Evolutionary conservation across 2,113 vertebrate species (phyloP).

Genomic region (Chloroceryle aenea): DNA sequence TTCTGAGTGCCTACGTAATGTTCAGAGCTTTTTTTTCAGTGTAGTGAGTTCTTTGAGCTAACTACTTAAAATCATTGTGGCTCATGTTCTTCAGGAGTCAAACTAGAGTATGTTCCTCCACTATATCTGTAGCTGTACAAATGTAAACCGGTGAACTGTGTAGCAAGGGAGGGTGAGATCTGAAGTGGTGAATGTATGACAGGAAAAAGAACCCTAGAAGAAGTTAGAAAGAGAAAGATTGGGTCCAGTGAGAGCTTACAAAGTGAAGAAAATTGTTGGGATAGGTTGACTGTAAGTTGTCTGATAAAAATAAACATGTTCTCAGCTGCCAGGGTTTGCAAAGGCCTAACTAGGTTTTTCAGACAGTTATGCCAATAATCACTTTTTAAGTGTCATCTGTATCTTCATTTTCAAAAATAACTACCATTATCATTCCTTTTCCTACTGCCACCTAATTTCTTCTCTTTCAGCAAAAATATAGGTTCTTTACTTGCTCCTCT

Average conservation of each 20-base stretch:
- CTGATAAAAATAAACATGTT: accelerated
- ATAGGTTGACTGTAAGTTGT: accelerated
- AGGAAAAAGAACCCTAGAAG: no score
- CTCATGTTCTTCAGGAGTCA: not conserved
- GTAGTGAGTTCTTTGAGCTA: accelerated
- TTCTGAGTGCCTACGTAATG: accelerated
- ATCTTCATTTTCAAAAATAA: not conserved
- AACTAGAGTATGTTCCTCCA: accelerated
- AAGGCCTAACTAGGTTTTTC: not conserved
- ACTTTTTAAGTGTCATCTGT: not conserved
- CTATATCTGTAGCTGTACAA: no score
- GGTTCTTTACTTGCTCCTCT: not conserved
- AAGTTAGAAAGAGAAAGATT: not conserved
- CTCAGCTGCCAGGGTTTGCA: not conserved
- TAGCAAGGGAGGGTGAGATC: not conserved
- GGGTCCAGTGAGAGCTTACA: accelerated
- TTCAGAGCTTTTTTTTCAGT: accelerated
- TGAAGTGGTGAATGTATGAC: accelerated
- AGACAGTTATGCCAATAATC: not conserved
- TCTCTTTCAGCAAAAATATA: not conserved
- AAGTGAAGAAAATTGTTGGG: no score
- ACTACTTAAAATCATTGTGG: accelerated
- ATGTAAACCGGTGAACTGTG: no score
- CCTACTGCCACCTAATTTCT: not conserved
- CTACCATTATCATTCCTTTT: not conserved